Evolutionary conservation across 1,140 invertebrate species (phyloP), one percentile per base, ranked within the genome.

Genomic region (Orussus abietinus): DNA sequence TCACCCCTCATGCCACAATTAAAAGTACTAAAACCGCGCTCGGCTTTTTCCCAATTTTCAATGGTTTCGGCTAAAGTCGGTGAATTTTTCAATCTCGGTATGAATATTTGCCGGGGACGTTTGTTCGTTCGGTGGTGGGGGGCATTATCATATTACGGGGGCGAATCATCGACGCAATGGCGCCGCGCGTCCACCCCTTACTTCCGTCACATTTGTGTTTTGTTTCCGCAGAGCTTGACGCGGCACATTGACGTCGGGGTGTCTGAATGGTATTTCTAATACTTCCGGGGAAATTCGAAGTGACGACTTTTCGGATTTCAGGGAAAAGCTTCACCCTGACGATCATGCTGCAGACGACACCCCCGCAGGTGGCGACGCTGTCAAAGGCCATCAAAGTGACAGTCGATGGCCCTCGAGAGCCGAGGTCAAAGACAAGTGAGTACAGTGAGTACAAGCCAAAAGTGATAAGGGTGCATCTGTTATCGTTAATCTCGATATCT

Each of bases 361-460:
- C 95, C 26, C 90, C 92, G 11, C 92, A 98, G 76, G 82, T 98
- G 21, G 87, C 90, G 9, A 94, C 92, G 2, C 90, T 95, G 66
- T 85, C 79, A 40, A 96, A 97, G 66, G 94, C 94, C 21, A 98
- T 98, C 64, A 98, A 98, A 76, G 94, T 99, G 31, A 98, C 96
- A 0, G 96, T 98, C 25, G 96, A 99, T 68, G 96, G 96, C 34
- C 96, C 96, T 0, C 73, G 96, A 53, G 95, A 98, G 66, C 94
- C 95, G 2, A 77, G 96, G 49, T 95, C 90, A 18, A 97, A 97
- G 77, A 90, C 90, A 54, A 82, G 84, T 86, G 76, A 83, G 82
- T 77, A 39, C 22, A 25, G 33, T 11, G 9, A 28, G n/a, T n/a
- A n/a, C n/a, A n/a, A n/a, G n/a, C n/a, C n/a, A n/a, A n/a, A n/a